Percentiles rank a stretch among this genome's conserved stretches.
These are phyloP conservation scores for Drosophila punjabiensis DNA, from an alignment of 1,140 invertebrate species.

Conservation along the genomic window DNA sequence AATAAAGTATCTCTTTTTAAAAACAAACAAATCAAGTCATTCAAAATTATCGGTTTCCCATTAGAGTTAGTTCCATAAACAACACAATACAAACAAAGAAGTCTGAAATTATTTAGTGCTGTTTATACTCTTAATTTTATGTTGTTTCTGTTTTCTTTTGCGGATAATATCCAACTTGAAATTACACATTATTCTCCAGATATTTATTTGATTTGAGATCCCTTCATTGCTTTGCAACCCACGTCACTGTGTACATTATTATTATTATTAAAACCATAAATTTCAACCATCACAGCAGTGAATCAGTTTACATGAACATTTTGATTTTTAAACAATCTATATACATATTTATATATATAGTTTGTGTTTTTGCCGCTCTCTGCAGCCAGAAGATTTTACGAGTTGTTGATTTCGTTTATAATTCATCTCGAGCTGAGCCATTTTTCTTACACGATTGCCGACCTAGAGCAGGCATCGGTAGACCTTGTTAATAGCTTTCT, in stretches of 20 bases:
- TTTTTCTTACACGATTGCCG: constrained; percentile 15
- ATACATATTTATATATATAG: background rate
- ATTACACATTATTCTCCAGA: background rate
- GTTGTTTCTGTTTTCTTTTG: background rate
- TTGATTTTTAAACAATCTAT: constrained; percentile 36
- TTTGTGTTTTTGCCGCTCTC: background rate
- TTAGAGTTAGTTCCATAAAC: background rate
- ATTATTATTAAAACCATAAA: constrained; percentile 41
- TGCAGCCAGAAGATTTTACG: constrained; percentile 35
- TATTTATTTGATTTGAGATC: constrained; percentile 8
- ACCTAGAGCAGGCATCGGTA: constrained; percentile 15
- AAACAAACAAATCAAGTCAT: background rate
- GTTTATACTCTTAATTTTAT: constrained; percentile 6
- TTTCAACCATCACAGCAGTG: constrained; percentile 33
- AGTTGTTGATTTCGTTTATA: constrained; percentile 48
- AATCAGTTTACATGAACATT: constrained; percentile 47
- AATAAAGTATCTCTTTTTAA: background rate
- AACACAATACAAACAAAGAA: background rate
- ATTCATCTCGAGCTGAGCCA: constrained; percentile 25
- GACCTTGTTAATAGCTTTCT: constrained; percentile 41
- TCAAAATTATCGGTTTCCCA: background rate
- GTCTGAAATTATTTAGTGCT: background rate
- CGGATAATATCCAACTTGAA: background rate
- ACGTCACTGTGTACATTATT: constrained; percentile 25
- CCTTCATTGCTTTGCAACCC: background rate